Evolutionary conservation across 1,140 invertebrate species (phyloP), one percentile per base, ranked within the genome.

Genomic region (Ostrea edulis): DNA sequence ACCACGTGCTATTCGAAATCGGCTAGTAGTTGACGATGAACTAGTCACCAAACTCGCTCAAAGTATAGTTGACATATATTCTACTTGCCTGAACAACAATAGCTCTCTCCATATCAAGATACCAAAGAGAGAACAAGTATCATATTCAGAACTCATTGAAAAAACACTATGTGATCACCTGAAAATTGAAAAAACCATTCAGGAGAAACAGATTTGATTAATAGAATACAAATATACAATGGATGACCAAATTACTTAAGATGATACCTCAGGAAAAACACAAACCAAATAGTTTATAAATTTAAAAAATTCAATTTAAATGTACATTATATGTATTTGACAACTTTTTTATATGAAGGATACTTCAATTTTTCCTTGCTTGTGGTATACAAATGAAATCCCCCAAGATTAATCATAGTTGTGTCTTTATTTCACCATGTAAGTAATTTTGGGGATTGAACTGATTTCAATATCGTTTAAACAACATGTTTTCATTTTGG

Each of bases 151-250:
- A 53, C 20, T 55, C 35, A 71, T 89, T 9, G 71, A 87, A 0
- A 89, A 89, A 86, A 25, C 86, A n/a, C 87, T 82, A 14, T 82
- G 81, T 44, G 89, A 89, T 51, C 89, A 89, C 86, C 20, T 89
- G 14, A 89, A 89, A 86, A 71, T 89, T 25, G 84, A 89, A 71
- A 89, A 87, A 52, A 84, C 84, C 25, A 85, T 86, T 84, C 86
- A 68, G 20, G 89, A 89, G 84, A 89, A 89, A 52, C 89, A 89
- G 51, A 89, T 89, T 58, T 88, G 83, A 85, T 25, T n/a, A 52
- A 53, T 11, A 11, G 52, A 12, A n/a, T 8, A 22, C 22, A 25
- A 71, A 22, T 12, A 77, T 14, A 29, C 29, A 29, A 4, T 77
- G 22, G 8, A 77, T 14, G 8, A 12, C 8, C 35, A 62, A 20